Conservation (phyloP, 1,140 invertebrate species). For the Saccostrea cuccullata region DNA sequence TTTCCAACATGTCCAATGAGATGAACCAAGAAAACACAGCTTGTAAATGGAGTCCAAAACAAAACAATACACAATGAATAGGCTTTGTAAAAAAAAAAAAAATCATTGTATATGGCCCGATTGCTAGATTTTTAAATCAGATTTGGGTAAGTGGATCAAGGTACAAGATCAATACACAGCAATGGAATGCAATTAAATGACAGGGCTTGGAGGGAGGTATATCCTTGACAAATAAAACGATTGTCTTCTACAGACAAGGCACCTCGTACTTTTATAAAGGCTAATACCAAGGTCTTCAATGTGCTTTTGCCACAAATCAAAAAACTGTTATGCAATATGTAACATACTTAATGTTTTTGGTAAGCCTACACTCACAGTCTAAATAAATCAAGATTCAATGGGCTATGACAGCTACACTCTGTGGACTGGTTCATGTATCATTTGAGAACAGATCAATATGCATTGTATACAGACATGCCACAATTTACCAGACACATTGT, state of each 20-base stretch:
- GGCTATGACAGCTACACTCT: not conserved
- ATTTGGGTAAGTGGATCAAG: conserved; percentile 30
- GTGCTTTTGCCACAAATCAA: not conserved
- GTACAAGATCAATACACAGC: conserved; percentile 27
- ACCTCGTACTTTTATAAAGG: not conserved
- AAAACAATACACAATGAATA: conserved; percentile 1
- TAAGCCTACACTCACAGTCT: not conserved
- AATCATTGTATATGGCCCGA: not conserved
- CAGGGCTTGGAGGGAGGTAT: conserved; percentile 11
- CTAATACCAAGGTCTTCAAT: not conserved
- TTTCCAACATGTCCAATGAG: not conserved
- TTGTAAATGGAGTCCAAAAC: not conserved
- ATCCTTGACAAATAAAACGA: not conserved
- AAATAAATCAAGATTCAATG: not conserved
- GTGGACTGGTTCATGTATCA: conserved; percentile 27
- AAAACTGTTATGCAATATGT: not conserved
- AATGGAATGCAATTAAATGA: conserved; percentile 22
- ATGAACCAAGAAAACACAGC: not conserved
- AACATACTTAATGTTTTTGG: not conserved
- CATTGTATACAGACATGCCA: conserved; percentile 30
- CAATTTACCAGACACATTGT: conserved; percentile 35
- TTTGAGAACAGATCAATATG: conserved; percentile 33
- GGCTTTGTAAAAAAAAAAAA: not conserved
- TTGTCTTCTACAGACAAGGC: not conserved
- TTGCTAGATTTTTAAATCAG: conserved; percentile 23